Evolutionary conservation across 1,140 invertebrate species (phyloP).

Genomic region (Apis cerana): DNA sequence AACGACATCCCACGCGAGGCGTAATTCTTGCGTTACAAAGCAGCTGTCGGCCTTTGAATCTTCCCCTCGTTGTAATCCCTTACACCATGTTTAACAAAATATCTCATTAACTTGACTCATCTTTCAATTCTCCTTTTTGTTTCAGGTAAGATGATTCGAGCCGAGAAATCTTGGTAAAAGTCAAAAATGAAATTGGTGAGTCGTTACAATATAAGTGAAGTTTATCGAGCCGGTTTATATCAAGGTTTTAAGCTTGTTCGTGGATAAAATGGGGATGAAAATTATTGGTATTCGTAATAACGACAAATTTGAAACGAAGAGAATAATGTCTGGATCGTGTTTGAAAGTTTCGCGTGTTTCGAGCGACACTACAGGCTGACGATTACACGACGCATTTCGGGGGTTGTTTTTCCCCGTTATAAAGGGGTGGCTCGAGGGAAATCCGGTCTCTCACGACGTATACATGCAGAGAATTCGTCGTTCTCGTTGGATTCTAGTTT

Average conservation of each 20-base stretch:
- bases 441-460: slow-evolving; percentile 36
- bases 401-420: slow-evolving; percentile 22
- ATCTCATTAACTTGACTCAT: not conserved
- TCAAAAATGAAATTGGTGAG: not conserved
- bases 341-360: not conserved
- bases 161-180: not conserved
- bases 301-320: not conserved
- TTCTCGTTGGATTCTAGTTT: slow-evolving; percentile 61
- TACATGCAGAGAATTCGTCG: slow-evolving; percentile 50
- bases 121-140: slow-evolving; percentile 5
- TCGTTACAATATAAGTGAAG: not conserved
- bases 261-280: too few species aligned
- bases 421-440: slow-evolving; percentile 39
- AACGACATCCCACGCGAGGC: not conserved
- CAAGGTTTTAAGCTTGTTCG: not conserved
- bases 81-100: not conserved
- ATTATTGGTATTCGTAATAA: not conserved
- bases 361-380: slow-evolving; percentile 17
- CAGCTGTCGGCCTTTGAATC: slow-evolving; percentile 3
- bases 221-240: too few species aligned
- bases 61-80: not conserved
- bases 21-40: slow-evolving; percentile 19
- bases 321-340: not conserved
- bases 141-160: slow-evolving; percentile 22
- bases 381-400: slow-evolving; percentile 34